Conservation (phyloP, 1,140 invertebrate species). For the Drosophila nigromelanica region DNA sequence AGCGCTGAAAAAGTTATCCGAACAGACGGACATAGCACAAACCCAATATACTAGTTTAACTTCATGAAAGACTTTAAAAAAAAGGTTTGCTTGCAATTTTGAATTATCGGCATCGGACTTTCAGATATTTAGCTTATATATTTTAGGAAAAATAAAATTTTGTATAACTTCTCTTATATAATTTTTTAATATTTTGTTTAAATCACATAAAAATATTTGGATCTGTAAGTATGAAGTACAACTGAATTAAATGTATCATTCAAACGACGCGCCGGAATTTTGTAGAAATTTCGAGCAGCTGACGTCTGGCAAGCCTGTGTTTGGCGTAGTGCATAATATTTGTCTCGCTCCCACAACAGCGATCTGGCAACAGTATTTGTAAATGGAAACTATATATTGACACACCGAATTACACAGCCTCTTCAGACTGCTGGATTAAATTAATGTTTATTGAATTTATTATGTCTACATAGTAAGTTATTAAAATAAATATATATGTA, state of each 20-base stretch:
- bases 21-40: no score
- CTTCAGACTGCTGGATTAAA: background rate
- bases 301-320: conserved; percentile 20
- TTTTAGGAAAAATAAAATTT: no score
- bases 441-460: background rate
- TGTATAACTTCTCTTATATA: no score
- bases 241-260: conserved; percentile 2
- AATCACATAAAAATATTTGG: no score
- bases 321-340: background rate
- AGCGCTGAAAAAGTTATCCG: no score
- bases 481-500: no score
- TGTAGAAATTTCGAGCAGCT: conserved; percentile 24
- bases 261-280: conserved; percentile 10
- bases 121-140: no score
- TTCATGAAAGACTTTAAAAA: no score
- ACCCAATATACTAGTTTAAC: no score
- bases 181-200: no score
- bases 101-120: no score
- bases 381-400: background rate
- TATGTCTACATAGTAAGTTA: background rate
- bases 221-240: conserved; percentile 9
- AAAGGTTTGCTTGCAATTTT: no score
- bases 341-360: conserved; percentile 6
- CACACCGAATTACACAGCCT: background rate
- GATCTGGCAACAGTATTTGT: background rate